phyloP scores from a whole-genome alignment of 2,797 vertebrate genomes.

The Coregonus ussuriensis region DNA sequence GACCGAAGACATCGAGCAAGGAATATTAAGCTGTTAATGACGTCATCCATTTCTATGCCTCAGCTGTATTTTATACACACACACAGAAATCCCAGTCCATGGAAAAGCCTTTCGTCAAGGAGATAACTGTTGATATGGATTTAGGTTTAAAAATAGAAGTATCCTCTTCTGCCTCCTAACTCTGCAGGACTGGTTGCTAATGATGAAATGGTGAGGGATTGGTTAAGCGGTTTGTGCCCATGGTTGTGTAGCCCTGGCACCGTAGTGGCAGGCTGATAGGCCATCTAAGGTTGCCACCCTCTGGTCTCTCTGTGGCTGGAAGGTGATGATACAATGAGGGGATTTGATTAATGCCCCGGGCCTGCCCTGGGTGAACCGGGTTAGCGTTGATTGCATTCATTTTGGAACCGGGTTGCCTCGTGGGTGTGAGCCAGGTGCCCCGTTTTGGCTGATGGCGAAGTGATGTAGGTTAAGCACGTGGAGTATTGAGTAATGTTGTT shows the following conservation, averaged over 20 bases:
- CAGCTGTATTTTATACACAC: not conserved
- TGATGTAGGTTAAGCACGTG: no score
- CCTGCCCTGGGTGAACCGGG: no score
- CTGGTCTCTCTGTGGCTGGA: not conserved
- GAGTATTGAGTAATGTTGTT: no score
- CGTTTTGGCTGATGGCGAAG: no score
- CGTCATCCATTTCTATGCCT: not conserved
- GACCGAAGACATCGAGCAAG: not conserved
- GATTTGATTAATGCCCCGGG: no score
- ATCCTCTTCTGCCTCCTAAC: not conserved
- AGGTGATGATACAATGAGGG: not conserved
- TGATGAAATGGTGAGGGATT: not conserved
- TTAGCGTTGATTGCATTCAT: no score
- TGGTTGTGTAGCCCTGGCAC: no score
- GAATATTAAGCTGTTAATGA: not conserved
- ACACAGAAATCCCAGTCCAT: not conserved
- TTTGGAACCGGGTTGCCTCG: no score
- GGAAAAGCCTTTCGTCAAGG: not conserved
- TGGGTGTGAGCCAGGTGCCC: no score
- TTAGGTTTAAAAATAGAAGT: not conserved
- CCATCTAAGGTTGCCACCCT: no score
- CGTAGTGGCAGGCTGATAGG: no score
- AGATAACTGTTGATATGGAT: not conserved
- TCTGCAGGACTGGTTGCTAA: not conserved
- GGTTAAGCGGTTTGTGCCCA: no score